Conservation (phyloP, 2,888 invertebrate genomes). For the Congeria kusceri region DNA sequence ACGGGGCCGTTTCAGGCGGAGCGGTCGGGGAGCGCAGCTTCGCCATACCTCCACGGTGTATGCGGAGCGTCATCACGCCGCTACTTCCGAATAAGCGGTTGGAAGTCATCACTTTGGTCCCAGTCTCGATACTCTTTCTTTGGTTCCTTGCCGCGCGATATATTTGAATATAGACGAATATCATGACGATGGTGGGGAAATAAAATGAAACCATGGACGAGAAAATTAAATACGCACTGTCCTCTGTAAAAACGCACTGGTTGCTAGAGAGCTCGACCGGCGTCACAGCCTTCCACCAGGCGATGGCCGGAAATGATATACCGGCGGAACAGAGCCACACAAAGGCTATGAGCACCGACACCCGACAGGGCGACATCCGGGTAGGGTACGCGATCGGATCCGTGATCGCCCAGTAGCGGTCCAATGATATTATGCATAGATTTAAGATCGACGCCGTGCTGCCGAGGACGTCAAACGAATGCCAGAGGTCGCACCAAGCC, state of each 20-base stretch:
- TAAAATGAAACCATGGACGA: conserved; percentile 99
- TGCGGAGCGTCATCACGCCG: conserved; percentile 92
- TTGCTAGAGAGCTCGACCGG: conserved; percentile 72
- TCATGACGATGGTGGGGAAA: conserved; percentile 97
- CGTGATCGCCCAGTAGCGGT: conserved; percentile 99
- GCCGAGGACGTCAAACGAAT: conserved; percentile 97
- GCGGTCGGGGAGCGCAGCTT: conserved; percentile 63
- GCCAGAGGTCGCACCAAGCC: conserved; percentile 99
- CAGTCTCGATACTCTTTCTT: conserved; percentile 94
- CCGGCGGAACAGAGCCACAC: conserved; percentile 99
- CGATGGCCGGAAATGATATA: conserved; percentile 98
- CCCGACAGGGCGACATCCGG: conserved; percentile 95
- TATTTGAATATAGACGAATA: conserved; percentile 98
- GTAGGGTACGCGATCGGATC: conserved; percentile 99
- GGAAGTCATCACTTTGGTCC: conserved; percentile 89
- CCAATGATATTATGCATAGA: conserved; percentile 97
- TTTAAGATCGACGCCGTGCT: conserved; percentile 99
- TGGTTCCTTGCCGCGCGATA: conserved; percentile 97
- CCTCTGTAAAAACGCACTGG: conserved; percentile 97
- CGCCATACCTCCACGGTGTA: conserved; percentile 94
- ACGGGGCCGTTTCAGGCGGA: conserved; percentile 66
- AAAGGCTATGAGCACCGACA: conserved; percentile 94
- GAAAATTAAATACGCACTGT: conserved; percentile 97
- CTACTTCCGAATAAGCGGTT: conserved; percentile 88
- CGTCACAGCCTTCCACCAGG: conserved; percentile 87